These are phyloP conservation scores for Tetragonisca angustula DNA, from an alignment of 2,888 invertebrate species.

Conservation along the genomic window DNA sequence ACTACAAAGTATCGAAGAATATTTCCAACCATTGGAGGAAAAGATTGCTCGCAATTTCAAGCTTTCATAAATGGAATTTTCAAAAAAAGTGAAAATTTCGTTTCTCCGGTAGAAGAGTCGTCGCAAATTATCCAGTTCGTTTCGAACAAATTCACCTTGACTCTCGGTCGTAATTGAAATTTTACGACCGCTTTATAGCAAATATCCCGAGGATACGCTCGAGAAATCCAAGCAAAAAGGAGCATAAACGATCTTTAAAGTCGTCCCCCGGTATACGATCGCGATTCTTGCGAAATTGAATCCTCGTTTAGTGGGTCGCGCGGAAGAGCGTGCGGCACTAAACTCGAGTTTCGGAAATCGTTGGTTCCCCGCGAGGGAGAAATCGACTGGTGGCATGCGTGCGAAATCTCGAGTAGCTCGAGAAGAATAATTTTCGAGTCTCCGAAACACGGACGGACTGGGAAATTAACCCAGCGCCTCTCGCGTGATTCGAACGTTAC, in stretches of 20 bases:
- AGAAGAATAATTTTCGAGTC: constrained; percentile 65
- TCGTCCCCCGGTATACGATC: too few relatives aligned
- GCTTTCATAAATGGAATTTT: neutral
- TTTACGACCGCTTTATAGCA: neutral
- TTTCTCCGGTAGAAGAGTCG: neutral
- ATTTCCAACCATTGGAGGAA: neutral
- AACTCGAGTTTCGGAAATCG: constrained; percentile 22
- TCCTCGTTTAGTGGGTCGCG: constrained; percentile 8
- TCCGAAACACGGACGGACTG: constrained; percentile 55
- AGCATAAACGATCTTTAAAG: neutral
- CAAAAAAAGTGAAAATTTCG: neutral
- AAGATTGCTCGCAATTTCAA: too few relatives aligned
- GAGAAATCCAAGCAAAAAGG: neutral
- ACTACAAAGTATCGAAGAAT: neutral
- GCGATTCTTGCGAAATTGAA: neutral
- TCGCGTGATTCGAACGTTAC: constrained; percentile 77
- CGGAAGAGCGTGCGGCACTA: neutral
- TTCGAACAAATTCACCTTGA: neutral
- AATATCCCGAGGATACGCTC: neutral
- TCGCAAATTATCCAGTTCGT: neutral
- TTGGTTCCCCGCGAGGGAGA: constrained; percentile 3
- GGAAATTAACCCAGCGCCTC: constrained; percentile 77
- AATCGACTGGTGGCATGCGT: constrained; percentile 44
- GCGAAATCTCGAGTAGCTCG: constrained; percentile 31
- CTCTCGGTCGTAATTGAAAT: constrained; percentile 4